A percentile compares a stretch with the other conserved stretches of the same genome.
phyloP scores from a whole-genome alignment of 1,140 invertebrate genomes.

The Pseudomyrmex concolor region DNA sequence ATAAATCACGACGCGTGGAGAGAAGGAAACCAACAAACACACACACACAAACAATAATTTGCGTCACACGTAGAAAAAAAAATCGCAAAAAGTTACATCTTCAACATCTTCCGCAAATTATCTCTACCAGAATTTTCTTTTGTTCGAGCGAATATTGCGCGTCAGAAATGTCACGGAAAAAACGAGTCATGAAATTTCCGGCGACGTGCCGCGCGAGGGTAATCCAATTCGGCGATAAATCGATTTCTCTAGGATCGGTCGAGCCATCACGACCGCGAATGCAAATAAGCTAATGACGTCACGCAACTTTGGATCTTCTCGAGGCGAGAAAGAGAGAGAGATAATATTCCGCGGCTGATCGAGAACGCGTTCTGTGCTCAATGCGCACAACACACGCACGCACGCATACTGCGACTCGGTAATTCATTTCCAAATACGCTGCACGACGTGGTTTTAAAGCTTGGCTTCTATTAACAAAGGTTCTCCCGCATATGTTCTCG shows the following conservation, averaged over 20 bases:
- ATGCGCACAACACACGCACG: slow-evolving; percentile 19
- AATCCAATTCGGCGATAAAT: slow-evolving; percentile 52
- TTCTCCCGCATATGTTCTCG: slow-evolving; percentile 8
- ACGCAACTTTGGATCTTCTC: slow-evolving; percentile 43
- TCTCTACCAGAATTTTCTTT: neutral
- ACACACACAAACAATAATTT: neutral
- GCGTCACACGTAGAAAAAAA: neutral
- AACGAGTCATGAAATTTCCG: slow-evolving; percentile 37
- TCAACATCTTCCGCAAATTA: neutral
- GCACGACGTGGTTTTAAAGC: slow-evolving; percentile 51
- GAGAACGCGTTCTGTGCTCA: slow-evolving; percentile 30
- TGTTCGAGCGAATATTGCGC: neutral
- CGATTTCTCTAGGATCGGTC: slow-evolving; percentile 44
- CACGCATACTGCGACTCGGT: neutral
- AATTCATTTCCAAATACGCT: slow-evolving; percentile 56
- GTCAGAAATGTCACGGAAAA: slow-evolving; percentile 10
- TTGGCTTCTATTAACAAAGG: slow-evolving; percentile 40
- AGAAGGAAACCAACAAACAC: slow-evolving; percentile 1
- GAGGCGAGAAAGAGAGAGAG: neutral
- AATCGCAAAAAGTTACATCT: neutral
- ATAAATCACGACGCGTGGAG: slow-evolving; percentile 7
- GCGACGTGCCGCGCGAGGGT: slow-evolving; percentile 21
- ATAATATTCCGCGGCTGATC: slow-evolving; percentile 26
- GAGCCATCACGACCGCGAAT: slow-evolving; percentile 40
- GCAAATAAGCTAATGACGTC: slow-evolving; percentile 56